These are phyloP conservation scores for Tipula confusa DNA, from an alignment of 2,888 invertebrate genomes.

Conservation along the genomic window DNA sequence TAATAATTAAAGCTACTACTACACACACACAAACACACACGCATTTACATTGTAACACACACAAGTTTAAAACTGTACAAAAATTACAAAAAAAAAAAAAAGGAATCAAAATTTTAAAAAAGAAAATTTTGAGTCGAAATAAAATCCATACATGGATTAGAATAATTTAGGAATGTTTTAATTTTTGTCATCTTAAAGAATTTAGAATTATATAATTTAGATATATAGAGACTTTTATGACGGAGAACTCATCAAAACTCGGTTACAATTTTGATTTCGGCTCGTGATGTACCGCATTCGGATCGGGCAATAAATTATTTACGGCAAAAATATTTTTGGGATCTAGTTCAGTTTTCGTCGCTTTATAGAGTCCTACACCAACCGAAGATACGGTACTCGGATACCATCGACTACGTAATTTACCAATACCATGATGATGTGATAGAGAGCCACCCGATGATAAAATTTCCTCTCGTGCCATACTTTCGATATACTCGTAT, in stretches of 20 bases:
- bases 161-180: not conserved
- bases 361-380: conserved; percentile 70
- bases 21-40: too few relatives aligned
- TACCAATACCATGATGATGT: conserved; percentile 96
- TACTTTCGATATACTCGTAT: conserved; percentile 83
- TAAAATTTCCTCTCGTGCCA: conserved; percentile 87
- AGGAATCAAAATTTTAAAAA: not conserved
- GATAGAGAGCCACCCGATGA: conserved; percentile 78
- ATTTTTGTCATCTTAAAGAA: not conserved
- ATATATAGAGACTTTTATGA: not conserved
- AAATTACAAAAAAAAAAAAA: not conserved
- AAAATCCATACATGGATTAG: not conserved
- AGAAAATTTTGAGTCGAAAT: not conserved
- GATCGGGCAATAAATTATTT: conserved; percentile 61
- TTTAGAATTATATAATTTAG: not conserved
- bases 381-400: conserved; percentile 74
- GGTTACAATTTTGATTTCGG: conserved; percentile 20
- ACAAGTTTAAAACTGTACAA: conserved; percentile 12
- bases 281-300: too few relatives aligned
- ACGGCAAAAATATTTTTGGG: conserved; percentile 92
- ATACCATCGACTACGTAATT: conserved; percentile 85
- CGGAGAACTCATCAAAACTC: not conserved
- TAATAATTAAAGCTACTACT: conserved; percentile 9
- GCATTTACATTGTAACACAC: too few relatives aligned
- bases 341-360: conserved; percentile 83